Conservation (phyloP, 2,888 invertebrate species). For the Prionchulus punctatus region DNA sequence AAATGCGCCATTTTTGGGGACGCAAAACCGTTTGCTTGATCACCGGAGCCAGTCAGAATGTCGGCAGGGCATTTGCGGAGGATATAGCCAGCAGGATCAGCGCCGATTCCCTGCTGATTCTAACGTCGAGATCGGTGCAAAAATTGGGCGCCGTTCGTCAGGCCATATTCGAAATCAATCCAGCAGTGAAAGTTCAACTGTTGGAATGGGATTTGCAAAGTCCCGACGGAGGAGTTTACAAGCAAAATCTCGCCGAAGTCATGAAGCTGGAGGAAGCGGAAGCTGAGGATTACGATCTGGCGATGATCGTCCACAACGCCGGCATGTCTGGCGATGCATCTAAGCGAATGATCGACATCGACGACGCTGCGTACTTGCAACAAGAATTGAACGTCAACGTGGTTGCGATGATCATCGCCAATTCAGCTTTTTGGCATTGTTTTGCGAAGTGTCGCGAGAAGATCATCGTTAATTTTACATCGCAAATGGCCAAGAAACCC, state of each 20-base stretch:
- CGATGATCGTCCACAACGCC: slow-evolving; percentile 9
- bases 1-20: not conserved
- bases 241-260: not conserved
- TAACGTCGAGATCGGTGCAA: not conserved
- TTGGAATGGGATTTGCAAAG: not conserved
- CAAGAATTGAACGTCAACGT: not conserved
- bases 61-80: not conserved
- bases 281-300: not conserved
- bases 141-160: not conserved
- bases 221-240: not conserved
- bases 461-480: not conserved
- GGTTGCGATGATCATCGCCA: not conserved
- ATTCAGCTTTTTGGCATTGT: not conserved
- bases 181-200: not conserved
- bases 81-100: not conserved
- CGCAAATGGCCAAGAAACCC: not conserved
- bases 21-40: not conserved
- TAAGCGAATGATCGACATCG: not conserved
- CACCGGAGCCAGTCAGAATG: not conserved
- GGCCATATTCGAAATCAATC: not conserved
- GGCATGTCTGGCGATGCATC: not conserved
- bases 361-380: not conserved
- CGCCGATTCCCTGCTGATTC: not conserved
- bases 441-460: too few species aligned
- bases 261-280: not conserved